Percentiles rank a stretch among this genome's conserved stretches.
These are phyloP conservation scores for Chloropsis cyanopogon DNA, from an alignment of 2,113 vertebrate genomes.

Conservation along the genomic window DNA sequence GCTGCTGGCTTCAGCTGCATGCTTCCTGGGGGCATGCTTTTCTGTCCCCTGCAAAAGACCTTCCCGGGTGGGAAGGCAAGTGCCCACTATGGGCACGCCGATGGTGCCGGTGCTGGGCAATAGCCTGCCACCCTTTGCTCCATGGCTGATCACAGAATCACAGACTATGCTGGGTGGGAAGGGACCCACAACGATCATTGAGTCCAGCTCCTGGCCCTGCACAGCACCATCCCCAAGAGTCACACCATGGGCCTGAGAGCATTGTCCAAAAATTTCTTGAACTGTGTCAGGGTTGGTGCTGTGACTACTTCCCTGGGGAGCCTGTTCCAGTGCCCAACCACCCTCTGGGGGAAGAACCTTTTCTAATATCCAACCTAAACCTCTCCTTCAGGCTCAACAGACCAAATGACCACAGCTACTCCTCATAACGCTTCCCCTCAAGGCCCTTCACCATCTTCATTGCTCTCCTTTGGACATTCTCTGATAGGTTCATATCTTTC, in stretches of 20 bases:
- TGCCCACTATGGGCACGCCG: fast-evolving
- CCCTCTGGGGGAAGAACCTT: neutral
- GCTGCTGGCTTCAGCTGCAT: neutral
- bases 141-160: neutral
- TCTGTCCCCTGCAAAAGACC: neutral
- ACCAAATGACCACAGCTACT: neutral
- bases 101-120: neutral
- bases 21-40: neutral
- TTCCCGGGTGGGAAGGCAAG: neutral
- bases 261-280: neutral
- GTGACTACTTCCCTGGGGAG: neutral
- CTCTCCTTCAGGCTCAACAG: neutral
- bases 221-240: neutral
- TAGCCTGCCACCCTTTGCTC: neutral
- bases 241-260: neutral
- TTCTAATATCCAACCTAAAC: neutral
- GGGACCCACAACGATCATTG: neutral
- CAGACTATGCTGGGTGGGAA: neutral
- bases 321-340: neutral
- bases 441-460: neutral
- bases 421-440: neutral
- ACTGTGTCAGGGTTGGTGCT: neutral
- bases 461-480: neutral
- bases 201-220: neutral
- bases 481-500: neutral